Base-by-base conservation (phyloP, 2,797 vertebrate genomes). In the Rousettus madagascariensis region DNA sequence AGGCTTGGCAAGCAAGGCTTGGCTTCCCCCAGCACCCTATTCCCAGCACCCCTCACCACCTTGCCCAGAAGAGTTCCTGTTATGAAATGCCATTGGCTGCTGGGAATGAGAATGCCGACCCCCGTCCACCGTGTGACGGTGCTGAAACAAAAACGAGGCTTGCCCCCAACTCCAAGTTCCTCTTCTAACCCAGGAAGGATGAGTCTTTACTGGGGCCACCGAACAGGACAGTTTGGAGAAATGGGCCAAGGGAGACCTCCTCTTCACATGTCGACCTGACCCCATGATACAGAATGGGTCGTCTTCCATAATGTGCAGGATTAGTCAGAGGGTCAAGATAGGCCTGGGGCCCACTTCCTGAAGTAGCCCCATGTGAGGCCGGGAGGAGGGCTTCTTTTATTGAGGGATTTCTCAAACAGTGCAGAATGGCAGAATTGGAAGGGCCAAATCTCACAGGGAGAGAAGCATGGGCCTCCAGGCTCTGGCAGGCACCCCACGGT, bases 101-200 rank as follows among this genome's bases (percentile, higher is more conserved):
- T 6, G 0, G 77, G 63, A 94, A 92, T 78, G 77, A 1, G 68
- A 68, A 71, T 71, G 19, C 6, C 26, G 57, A 38, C 11, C 2
- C 2, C 13, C 30, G 7, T 41, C n/a, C 0, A 13, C 0, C 6
- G n/a, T 13, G 30, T 43, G n/a, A 8, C 4, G 26, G 87, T 90
- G 96, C 74, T 57, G 90, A 97, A 95, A 96, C 38, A 65, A 53
- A 71, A 66, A 4, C 0, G 2, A n/a, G 38, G 82, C 63, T n/a
- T 28, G n/a, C 55, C 74, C 33, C 53, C 68, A 53, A 1, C 36
- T 71, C 75, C 26, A 36, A 95, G 92, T 97, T 97, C 97, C 93
- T 96, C 95, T 96, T 97, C 87, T 28, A 77, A 63, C 51, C 22
- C 69, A 88, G 78, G 28, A 6, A 61, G 68, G 59, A 75, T 41